Evolutionary conservation across 2,888 invertebrate species (phyloP), one percentile per base, ranked within the genome.

Genomic region (Megalurothrips usitatus): DNA sequence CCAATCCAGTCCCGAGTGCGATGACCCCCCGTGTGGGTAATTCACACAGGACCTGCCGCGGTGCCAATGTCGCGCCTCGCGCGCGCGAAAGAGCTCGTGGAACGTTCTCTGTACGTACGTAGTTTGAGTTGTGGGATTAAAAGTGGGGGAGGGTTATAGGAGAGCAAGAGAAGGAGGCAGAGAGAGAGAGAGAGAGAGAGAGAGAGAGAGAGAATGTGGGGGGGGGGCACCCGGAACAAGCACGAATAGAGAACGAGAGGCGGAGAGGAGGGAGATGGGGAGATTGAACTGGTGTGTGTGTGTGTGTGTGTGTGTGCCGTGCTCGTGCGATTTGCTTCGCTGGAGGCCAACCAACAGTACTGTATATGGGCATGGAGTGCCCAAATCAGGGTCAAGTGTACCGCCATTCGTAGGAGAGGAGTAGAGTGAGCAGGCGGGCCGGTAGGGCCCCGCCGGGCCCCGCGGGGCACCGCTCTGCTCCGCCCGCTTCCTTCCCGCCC

Each of bases 381-480:
- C 68, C 68, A 75, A 75, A 75, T 75, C 68, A 75, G 68, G 68
- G 68, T 75, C 68, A 75, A 75, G 68, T 75, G 26, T 58, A 58
- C 58, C 19, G n/a, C 58, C 58, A 58, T 58, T 58, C 58, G n/a
- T 10, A 58, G n/a, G 17, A 58, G 58, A 58, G 58, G n/a, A 58
- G n/a, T n/a, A n/a, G 34, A 43, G 34, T 43, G 3, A 4, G 34
- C 34, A 6, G 6, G 34, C 34, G 34, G 34, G 34, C 34, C 52
- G 58, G 58, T n/a, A n/a, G 58, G 19, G 58, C 17, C 14, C 6
- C 6, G 58, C 58, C 6, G 6, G 58, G 58, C 58, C 19, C 6
- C 14, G 58, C 14, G 58, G 58, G 58, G 58, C 58, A n/a, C 14
- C 14, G 58, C 58, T 58, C 58, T n/a, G 52, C n/a, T n/a, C n/a